These are phyloP conservation scores for Mallotus villosus DNA, from an alignment of 2,797 vertebrate species.

Conservation along the genomic window DNA sequence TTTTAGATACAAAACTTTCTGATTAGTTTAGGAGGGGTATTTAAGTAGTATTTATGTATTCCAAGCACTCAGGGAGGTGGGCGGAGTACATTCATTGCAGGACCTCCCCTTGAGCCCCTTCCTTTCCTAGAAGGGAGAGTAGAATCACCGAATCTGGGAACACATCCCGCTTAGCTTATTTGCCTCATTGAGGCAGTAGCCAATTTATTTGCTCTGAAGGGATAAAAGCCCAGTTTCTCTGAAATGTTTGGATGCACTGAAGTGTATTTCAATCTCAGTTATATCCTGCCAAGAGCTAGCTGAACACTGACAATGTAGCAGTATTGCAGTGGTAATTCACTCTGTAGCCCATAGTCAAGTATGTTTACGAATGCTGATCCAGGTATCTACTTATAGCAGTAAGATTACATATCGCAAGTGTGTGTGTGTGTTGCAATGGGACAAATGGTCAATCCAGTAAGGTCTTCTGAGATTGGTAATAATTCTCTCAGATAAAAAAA, in stretches of 20 bases:
- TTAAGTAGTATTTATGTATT: not conserved
- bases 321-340: constrained; percentile 12
- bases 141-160: constrained; percentile 24
- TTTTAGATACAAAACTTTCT: not conserved
- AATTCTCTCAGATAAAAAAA: not conserved
- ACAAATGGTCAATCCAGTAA: no score
- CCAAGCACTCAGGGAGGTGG: not conserved
- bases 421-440: not conserved
- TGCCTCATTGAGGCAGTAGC: constrained; percentile 4
- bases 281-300: constrained; percentile 2
- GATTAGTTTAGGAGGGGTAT: not conserved
- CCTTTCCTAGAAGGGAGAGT: constrained; percentile 53
- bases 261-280: constrained; percentile 11
- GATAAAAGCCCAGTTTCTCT: constrained; percentile 6
- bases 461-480: no score
- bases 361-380: not conserved
- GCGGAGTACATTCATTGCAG: not conserved
- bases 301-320: constrained; percentile 16
- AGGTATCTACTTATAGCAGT: not conserved
- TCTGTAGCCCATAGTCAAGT: not conserved
- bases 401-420: constrained; percentile 5
- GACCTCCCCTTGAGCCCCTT: constrained; percentile 31
- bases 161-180: constrained; percentile 26
- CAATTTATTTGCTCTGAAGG: constrained; percentile 8
- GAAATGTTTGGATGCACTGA: constrained; percentile 17